These are phyloP conservation scores for Rhyacophila evoluta DNA, from an alignment of 2,888 invertebrate species.

Conservation along the genomic window DNA sequence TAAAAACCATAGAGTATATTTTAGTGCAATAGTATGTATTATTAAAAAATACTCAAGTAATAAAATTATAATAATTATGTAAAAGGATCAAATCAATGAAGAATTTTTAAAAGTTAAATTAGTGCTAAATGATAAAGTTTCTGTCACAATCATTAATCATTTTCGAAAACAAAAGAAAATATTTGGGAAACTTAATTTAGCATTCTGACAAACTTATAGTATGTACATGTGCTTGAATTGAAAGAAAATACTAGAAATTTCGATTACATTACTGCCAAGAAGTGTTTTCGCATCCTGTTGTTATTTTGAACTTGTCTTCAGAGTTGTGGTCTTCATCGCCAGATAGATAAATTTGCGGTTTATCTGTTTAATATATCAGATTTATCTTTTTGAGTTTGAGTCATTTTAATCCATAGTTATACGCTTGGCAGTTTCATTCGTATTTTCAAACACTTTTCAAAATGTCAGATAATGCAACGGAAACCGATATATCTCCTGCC, in stretches of 20 bases:
- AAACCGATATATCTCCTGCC: constrained; percentile 44
- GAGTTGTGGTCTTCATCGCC: neutral
- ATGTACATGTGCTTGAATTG: neutral
- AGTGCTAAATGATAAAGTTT: no score
- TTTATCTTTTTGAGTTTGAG: no score
- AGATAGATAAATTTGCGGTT: neutral
- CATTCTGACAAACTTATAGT: neutral
- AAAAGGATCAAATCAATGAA: no score
- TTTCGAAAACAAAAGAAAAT: no score
- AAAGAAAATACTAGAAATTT: constrained; percentile 7
- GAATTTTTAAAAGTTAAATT: no score
- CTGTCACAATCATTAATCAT: no score
- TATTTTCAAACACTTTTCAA: constrained; percentile 11
- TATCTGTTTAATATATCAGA: neutral
- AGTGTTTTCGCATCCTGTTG: neutral
- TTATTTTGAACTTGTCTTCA: neutral
- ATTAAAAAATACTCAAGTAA: no score
- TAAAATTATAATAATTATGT: no score
- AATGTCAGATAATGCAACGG: neutral
- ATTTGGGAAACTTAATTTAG: no score
- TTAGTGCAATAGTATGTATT: no score
- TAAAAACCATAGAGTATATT: no score
- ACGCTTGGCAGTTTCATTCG: neutral
- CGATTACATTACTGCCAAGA: neutral
- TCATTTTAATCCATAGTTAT: neutral